phyloP scores from a whole-genome alignment of 1,140 invertebrate species.

The Apolygus lucorum region DNA sequence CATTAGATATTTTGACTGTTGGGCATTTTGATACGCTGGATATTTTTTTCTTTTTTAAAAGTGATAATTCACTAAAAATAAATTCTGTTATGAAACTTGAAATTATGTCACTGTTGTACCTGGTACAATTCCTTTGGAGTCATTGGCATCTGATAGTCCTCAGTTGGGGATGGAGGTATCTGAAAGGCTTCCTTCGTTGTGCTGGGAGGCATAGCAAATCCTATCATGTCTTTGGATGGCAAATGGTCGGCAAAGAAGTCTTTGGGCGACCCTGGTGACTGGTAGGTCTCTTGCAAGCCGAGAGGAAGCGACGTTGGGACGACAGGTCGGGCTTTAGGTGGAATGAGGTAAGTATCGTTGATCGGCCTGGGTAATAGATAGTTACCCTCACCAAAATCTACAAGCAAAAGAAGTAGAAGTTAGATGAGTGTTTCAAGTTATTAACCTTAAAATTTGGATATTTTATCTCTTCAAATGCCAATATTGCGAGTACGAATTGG shows the following conservation, averaged over 20 bases:
- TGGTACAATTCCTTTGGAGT: background rate
- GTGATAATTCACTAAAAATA: too few species aligned
- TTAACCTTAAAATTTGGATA: too few species aligned
- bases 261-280: background rate
- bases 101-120: too few species aligned
- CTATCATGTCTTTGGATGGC: constrained; percentile 9
- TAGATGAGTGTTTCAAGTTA: too few species aligned
- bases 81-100: too few species aligned
- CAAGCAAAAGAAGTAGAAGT: constrained; percentile 2
- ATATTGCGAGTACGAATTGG: too few species aligned
- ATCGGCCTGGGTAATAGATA: constrained; percentile 47
- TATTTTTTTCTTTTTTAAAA: too few species aligned
- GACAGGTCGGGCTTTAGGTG: constrained; percentile 44
- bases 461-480: too few species aligned
- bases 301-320: background rate
- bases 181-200: constrained; percentile 26
- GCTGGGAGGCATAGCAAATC: background rate
- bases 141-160: constrained; percentile 26
- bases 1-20: too few species aligned
- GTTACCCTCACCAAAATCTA: constrained; percentile 40
- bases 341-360: constrained; percentile 45
- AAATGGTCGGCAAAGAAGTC: constrained; percentile 2
- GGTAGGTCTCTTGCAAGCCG: background rate
- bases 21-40: too few species aligned
- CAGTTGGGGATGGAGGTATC: constrained; percentile 31